Conservation (phyloP, 1,140 invertebrate species). For the Chrysopa pallens region DNA sequence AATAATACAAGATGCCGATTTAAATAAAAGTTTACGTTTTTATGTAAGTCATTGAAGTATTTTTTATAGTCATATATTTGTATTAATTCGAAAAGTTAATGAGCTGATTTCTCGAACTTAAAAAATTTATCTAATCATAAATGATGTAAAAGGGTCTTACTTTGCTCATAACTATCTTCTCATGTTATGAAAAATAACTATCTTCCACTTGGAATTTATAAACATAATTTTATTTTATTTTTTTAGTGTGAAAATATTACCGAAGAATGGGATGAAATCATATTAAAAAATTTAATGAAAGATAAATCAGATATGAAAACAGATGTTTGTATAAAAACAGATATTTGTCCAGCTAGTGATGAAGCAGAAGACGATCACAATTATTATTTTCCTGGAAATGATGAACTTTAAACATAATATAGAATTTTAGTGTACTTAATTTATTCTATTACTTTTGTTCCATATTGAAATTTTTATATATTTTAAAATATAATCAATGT, state of each 20-base stretch:
- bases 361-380: constrained; percentile 2
- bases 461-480: no score
- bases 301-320: constrained; percentile 17
- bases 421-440: not conserved
- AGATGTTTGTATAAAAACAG: constrained; percentile 23
- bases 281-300: constrained; percentile 26
- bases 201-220: not conserved
- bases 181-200: no score
- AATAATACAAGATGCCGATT: constrained; percentile 58
- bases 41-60: constrained; percentile 37
- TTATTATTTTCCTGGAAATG: constrained; percentile 17
- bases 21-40: constrained; percentile 64
- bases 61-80: not conserved
- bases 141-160: not conserved
- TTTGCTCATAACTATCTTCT: not conserved
- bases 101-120: no score
- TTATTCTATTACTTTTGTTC: no score
- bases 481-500: no score
- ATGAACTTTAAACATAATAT: constrained; percentile 9
- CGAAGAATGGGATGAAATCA: constrained; percentile 35
- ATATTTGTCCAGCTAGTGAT: constrained; percentile 17
- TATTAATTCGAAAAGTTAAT: no score
- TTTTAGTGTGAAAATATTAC: constrained; percentile 38
- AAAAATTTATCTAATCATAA: no score
- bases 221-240: constrained; percentile 3